Base-by-base conservation (phyloP, 2,888 invertebrate genomes). In the Odontocerum albicorne region DNA sequence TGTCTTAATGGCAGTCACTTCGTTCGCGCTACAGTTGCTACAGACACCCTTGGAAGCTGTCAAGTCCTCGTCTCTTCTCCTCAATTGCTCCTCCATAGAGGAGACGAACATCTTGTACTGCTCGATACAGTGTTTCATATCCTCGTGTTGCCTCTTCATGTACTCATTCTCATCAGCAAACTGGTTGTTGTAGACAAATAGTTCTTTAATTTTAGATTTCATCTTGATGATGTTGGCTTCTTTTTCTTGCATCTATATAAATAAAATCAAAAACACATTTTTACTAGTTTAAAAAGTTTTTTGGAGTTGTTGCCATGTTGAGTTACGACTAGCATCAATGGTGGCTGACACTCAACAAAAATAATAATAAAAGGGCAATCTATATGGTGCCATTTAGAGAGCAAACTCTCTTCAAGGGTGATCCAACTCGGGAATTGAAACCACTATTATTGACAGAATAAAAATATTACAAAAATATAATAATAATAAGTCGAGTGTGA, bases 121-220 rank as follows among this genome's bases (percentile, higher is more conserved):
- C 40, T 82, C 79, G 17, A 79, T 75, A 40, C 80, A 76, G 39
- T 70, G 69, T 1, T 74, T 67, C 17, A 83, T 65, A 22, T 80
- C 79, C 2, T 70, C 68, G 40, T 82, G 75, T 57, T 81, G 77
- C 1, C 62, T 66, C 62, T 77, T 76, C 4, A 87, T 66, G 33
- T 74, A 72, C 55, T 80, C 80, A 61, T 86, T 86, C 65, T 86
- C 85, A 56, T 80, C 76, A 0, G 81, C 77, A 59, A 85, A 80
- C 32, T 84, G 73, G 51, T 80, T 79, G 65, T 87, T 86, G 61
- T 79, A 79, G 40, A 79, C 78, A 46, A 86, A 73, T 0, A 86
- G 72, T 0, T 75, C 71, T 59, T 77, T 74, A 0, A 86, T 67
- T 64, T 85, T 85, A 39, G 84, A 83, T 46, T 84, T 80, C 3